Conservation (phyloP, 2,113 vertebrate species). For the Hydropotes inermis region DNA sequence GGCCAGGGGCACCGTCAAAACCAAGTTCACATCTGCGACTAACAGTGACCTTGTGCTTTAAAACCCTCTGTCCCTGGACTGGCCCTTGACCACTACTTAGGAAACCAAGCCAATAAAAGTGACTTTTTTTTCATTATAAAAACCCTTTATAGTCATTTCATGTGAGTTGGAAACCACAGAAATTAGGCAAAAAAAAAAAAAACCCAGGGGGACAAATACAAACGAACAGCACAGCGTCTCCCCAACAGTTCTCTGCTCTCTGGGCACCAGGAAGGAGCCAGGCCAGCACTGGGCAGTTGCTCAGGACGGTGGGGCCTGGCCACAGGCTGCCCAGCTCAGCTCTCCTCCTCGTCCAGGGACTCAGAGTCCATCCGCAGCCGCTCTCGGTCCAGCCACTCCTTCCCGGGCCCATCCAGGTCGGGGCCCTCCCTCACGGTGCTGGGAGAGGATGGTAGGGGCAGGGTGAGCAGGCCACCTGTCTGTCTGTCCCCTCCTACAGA, state of each 20-base stretch:
- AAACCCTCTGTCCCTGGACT: not conserved
- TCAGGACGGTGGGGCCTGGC: not conserved
- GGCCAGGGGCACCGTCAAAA: not conserved
- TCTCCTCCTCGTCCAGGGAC: constrained; percentile 71
- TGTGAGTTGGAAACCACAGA: constrained; percentile 80
- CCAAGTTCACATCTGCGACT: not conserved
- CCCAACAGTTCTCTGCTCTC: not conserved
- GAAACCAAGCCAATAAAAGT: constrained; percentile 63
- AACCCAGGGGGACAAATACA: constrained; percentile 68
- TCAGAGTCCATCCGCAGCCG: constrained; percentile 55
- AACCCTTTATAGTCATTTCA: constrained; percentile 86
- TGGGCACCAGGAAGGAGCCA: constrained; percentile 3
- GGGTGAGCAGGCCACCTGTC: not conserved
- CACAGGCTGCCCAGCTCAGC: constrained; percentile 71
- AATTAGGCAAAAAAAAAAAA: constrained; percentile 61
- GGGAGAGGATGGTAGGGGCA: not conserved
- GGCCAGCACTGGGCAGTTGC: constrained; percentile 35
- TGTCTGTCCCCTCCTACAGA: not conserved
- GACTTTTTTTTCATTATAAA: constrained; percentile 82
- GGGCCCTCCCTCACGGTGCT: constrained; percentile 74
- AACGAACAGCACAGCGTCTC: constrained; percentile 68
- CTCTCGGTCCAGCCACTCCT: constrained; percentile 53
- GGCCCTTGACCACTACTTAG: not conserved
- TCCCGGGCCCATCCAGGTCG: constrained; percentile 54
- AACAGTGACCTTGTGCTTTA: not conserved